These are phyloP conservation scores for Anoplophora glabripennis DNA, from an alignment of 1,140 invertebrate genomes.

Conservation along the genomic window DNA sequence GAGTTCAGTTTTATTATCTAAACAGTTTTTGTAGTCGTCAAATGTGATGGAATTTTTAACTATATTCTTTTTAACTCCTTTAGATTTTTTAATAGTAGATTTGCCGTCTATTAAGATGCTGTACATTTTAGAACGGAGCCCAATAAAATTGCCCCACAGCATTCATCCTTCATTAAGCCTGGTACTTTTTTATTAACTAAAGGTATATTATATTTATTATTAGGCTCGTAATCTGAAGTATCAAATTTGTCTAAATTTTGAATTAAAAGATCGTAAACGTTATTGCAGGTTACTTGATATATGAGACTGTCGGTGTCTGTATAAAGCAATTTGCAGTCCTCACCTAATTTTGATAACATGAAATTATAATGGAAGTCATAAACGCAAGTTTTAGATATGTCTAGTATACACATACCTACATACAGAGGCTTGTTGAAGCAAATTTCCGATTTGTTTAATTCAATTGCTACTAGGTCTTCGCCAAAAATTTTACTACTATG, in stretches of 20 bases:
- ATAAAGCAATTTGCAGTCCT: conserved; percentile 34
- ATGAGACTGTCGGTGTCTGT: conserved; percentile 29
- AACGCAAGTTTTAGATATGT: conserved; percentile 38
- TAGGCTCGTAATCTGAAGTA: too few relatives aligned
- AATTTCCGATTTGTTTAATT: conserved; percentile 44
- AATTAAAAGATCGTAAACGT: conserved; percentile 29
- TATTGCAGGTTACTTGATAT: conserved; percentile 29
- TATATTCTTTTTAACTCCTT: too few relatives aligned
- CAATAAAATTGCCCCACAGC: too few relatives aligned
- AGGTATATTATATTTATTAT: too few relatives aligned
- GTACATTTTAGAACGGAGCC: too few relatives aligned
- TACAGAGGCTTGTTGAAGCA: conserved; percentile 52
- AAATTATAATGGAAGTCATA: conserved; percentile 39
- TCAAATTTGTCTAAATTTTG: conserved; percentile 39
- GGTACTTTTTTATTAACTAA: too few relatives aligned
- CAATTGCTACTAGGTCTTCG: conserved; percentile 46
- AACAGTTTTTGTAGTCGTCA: too few relatives aligned
- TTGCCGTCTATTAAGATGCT: too few relatives aligned
- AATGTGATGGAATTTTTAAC: too few relatives aligned
- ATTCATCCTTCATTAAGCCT: too few relatives aligned
- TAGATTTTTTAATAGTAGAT: too few relatives aligned
- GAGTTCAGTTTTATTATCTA: too few relatives aligned
- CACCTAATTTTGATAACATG: conserved; percentile 23
- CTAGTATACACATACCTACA: conserved; percentile 48
- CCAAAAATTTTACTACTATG: conserved; percentile 32